Evolutionary conservation across 2,113 vertebrate species (phyloP).

Genomic region (Boulengeromyrus knoepffleri): DNA sequence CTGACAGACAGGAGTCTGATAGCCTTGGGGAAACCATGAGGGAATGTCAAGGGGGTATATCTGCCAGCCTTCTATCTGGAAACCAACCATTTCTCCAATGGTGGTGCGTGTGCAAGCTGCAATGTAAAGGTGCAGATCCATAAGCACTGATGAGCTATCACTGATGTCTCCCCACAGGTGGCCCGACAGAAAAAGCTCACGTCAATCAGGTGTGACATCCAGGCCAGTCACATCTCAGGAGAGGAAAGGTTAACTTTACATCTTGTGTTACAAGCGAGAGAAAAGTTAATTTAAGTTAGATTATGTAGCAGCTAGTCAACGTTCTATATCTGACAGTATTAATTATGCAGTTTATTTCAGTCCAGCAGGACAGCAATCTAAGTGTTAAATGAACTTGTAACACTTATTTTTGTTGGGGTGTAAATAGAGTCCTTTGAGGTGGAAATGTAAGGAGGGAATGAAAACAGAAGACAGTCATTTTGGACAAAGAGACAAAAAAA

Average conservation of each 20-base stretch:
- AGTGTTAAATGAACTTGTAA: neutral
- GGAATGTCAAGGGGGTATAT: conserved; percentile 35
- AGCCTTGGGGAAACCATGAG: conserved; percentile 24
- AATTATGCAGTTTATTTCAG: neutral
- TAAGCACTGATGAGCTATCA: conserved; percentile 28
- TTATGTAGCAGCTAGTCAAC: neutral
- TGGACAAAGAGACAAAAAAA: neutral
- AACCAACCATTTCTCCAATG: neutral
- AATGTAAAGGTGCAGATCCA: conserved; percentile 20
- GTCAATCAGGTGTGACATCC: conserved; percentile 45
- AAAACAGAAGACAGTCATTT: neutral
- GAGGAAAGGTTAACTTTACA: conserved; percentile 16
- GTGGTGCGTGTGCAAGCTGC: neutral
- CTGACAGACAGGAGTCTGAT: conserved; percentile 43
- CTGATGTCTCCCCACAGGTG: conserved; percentile 33
- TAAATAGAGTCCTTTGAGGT: neutral
- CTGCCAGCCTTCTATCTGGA: conserved; percentile 20
- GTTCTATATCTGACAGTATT: neutral
- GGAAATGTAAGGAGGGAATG: neutral
- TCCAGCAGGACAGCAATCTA: neutral
- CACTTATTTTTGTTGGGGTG: neutral
- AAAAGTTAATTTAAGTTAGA: conserved; percentile 16
- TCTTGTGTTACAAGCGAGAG: neutral
- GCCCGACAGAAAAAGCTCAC: conserved; percentile 38
- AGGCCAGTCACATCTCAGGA: conserved; percentile 27